Conservation (phyloP, 92 coral and sea anemone species). For the Desmophyllum pertusum region DNA sequence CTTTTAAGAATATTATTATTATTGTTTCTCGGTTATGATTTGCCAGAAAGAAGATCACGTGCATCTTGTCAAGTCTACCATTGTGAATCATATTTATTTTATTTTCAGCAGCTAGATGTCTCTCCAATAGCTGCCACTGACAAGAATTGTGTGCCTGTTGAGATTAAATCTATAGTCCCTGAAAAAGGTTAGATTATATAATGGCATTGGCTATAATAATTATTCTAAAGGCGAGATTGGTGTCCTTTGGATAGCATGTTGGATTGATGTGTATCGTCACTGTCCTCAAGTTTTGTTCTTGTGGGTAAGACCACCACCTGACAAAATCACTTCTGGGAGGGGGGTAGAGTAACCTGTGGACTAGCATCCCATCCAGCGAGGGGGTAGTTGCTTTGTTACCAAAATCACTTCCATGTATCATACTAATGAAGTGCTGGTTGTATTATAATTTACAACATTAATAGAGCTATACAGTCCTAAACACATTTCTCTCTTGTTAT, state of each 20-base stretch:
- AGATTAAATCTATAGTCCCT: not conserved
- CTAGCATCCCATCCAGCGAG: not conserved
- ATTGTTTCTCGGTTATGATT: not conserved
- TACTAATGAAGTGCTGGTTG: too few species aligned
- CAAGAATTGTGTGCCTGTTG: not conserved
- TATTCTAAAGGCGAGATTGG: not conserved
- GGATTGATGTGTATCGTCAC: too few species aligned
- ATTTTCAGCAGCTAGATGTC: not conserved
- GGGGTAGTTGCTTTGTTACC: too few species aligned
- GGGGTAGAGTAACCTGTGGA: not conserved
- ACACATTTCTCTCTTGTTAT: not conserved
- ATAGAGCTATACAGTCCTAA: not conserved
- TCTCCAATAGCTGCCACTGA: conserved; percentile 4
- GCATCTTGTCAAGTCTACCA: not conserved
- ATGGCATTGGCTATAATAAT: not conserved
- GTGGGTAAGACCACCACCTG: too few species aligned
- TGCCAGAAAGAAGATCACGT: not conserved
- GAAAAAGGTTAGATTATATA: not conserved
- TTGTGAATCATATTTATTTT: not conserved
- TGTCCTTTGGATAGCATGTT: too few species aligned
- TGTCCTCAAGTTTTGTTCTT: too few species aligned
- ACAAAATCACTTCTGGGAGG: too few species aligned
- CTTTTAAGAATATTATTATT: not conserved
- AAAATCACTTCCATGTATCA: too few species aligned
- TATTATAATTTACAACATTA: too few species aligned